Evolutionary conservation across 2,113 vertebrate genomes (phyloP).

Genomic region (Halichoerus grypus): DNA sequence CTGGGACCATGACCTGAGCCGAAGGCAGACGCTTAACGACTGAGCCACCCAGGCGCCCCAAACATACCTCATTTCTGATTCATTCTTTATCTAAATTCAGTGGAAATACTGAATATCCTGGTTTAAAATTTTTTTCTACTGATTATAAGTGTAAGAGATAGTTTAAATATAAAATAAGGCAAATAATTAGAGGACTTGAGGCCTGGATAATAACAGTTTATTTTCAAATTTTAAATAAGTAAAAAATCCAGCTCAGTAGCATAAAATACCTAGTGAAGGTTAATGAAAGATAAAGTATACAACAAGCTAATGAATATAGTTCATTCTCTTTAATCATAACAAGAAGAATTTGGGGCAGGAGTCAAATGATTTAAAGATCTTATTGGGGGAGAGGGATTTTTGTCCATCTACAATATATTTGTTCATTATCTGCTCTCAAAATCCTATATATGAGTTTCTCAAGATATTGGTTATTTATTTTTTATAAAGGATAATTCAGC

Average conservation of each 20-base stretch:
- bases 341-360: neutral
- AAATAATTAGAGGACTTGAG: neutral
- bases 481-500: neutral
- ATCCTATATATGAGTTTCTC: neutral
- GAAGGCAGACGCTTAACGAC: too few relatives aligned
- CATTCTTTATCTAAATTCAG: neutral
- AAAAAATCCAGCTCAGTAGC: neutral
- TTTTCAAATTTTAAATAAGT: slow-evolving; percentile 31
- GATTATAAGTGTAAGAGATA: neutral
- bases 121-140: slow-evolving; percentile 4
- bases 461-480: neutral
- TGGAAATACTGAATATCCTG: slow-evolving; percentile 27
- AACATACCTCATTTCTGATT: neutral
- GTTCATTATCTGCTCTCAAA: neutral
- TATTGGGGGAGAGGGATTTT: neutral
- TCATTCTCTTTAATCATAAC: neutral
- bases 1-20: too few relatives aligned
- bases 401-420: neutral
- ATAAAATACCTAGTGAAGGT: neutral
- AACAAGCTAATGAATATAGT: neutral
- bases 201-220: neutral
- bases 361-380: neutral
- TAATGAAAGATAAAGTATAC: neutral
- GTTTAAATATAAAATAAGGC: neutral
- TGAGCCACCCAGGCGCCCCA: neutral